Percentiles rank a stretch among this genome's conserved stretches.
These are phyloP conservation scores for Nemotelus pantherinus DNA, from an alignment of 2,888 invertebrate species.

Conservation along the genomic window DNA sequence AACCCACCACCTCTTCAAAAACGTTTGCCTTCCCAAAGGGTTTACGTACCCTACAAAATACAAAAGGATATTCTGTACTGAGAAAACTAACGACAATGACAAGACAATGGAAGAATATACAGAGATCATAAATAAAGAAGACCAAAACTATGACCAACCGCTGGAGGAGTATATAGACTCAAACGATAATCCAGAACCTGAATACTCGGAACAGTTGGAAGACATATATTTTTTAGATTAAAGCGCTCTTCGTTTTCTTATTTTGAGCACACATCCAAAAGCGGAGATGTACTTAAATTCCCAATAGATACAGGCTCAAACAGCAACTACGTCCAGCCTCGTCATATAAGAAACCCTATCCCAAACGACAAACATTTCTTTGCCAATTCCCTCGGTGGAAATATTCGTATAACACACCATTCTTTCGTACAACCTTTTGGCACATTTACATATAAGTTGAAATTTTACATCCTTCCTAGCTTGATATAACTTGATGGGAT, in stretches of 20 bases:
- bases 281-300: conserved; percentile 22
- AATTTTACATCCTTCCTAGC: conserved; percentile 10
- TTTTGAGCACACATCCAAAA: neutral
- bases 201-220: neutral
- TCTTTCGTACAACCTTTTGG: neutral
- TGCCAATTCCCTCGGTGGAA: conserved; percentile 7
- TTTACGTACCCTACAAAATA: conserved; percentile 3
- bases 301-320: conserved; percentile 10
- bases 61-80: conserved; percentile 7
- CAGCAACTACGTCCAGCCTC: conserved; percentile 12
- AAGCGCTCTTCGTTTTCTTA: conserved; percentile 24
- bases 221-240: conserved; percentile 36
- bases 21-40: neutral
- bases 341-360: conserved; percentile 13
- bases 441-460: neutral
- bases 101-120: neutral
- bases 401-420: conserved; percentile 7
- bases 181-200: neutral
- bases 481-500: conserved; percentile 22
- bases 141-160: neutral
- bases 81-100: neutral
- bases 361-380: neutral
- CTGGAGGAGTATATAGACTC: conserved; percentile 9
- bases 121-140: neutral
- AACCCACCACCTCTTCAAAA: neutral